These are phyloP conservation scores for Scylla paramamosain DNA, from an alignment of 1,140 invertebrate species.

Conservation along the genomic window DNA sequence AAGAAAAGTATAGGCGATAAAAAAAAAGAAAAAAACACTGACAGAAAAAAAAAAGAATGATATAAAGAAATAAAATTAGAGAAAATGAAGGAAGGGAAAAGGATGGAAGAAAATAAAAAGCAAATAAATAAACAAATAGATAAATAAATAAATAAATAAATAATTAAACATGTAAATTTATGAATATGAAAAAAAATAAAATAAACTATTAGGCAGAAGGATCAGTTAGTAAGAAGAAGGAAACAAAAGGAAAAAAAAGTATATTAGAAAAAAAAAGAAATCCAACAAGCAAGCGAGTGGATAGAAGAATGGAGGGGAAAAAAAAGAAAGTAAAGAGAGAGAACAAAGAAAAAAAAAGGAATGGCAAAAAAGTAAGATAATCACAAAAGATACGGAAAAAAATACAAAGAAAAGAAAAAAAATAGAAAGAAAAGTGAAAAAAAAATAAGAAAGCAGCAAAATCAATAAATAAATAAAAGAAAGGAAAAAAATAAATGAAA, in stretches of 20 bases:
- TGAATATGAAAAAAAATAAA: neutral
- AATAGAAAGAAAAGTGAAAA: neutral
- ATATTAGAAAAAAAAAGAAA: too few relatives aligned
- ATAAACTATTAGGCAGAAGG: neutral
- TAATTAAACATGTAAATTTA: neutral
- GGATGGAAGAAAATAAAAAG: neutral
- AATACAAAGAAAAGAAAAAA: neutral
- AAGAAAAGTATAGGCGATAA: neutral
- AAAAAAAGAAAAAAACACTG: neutral
- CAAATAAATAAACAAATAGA: neutral
- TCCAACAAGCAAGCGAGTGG: too few relatives aligned
- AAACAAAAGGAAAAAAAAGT: too few relatives aligned
- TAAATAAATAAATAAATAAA: neutral
- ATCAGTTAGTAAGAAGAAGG: neutral
- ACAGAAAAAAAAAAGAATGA: too few relatives aligned
- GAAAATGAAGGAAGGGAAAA: neutral
- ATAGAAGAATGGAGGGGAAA: too few relatives aligned
- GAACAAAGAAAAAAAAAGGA: neutral
- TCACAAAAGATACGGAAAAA: too few relatives aligned
- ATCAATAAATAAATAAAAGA: neutral
- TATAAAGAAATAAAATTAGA: too few relatives aligned
- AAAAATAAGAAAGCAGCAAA: neutral
- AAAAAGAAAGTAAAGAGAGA: conserved; percentile 36
- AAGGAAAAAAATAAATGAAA: neutral
- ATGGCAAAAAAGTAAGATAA: too few relatives aligned